Conservation (phyloP, 2,888 invertebrate genomes). For the Pseudanteris insignis region DNA sequence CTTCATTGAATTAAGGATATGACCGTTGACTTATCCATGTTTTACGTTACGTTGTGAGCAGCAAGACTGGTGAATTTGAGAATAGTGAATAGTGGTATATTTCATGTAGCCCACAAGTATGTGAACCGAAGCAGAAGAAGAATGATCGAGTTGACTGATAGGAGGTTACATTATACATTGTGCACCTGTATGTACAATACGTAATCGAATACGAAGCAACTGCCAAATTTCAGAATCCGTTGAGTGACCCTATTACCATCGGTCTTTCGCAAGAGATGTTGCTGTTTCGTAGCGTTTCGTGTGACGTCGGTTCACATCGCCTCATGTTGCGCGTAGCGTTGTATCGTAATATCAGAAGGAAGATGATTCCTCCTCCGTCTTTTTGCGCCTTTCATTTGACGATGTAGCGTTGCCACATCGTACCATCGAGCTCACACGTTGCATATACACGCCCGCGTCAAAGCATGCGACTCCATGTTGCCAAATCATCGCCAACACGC, state of each 20-base stretch:
- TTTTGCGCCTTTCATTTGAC: slow-evolving; percentile 34
- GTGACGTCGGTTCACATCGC: slow-evolving; percentile 10
- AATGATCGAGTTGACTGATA: slow-evolving; percentile 1
- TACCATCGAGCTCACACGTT: background rate
- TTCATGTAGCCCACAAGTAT: too few species aligned
- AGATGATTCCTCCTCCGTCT: slow-evolving; percentile 32
- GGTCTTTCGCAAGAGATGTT: slow-evolving; percentile 14
- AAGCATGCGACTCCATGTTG: slow-evolving; percentile 24
- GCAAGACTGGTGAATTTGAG: too few species aligned
- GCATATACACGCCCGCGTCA: slow-evolving; percentile 12
- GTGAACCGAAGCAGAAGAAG: slow-evolving; percentile 2
- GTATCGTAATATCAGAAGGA: slow-evolving; percentile 25
- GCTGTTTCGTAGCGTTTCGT: slow-evolving; percentile 14
- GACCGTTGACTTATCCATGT: too few species aligned
- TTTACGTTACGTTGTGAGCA: too few species aligned
- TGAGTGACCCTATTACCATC: slow-evolving; percentile 39
- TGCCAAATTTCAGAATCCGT: slow-evolving; percentile 42
- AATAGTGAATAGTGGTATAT: too few species aligned
- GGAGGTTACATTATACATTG: background rate
- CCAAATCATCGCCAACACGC: slow-evolving; percentile 17
- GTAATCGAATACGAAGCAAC: slow-evolving; percentile 14
- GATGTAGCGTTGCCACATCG: slow-evolving; percentile 47
- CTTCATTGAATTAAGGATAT: too few species aligned
- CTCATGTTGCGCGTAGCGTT: slow-evolving; percentile 10
- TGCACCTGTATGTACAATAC: slow-evolving; percentile 4